Evolutionary conservation across 37 sponge, comb jelly and placozoan genomes (phyloP).

Genomic region (Petrosia ficiformis): DNA sequence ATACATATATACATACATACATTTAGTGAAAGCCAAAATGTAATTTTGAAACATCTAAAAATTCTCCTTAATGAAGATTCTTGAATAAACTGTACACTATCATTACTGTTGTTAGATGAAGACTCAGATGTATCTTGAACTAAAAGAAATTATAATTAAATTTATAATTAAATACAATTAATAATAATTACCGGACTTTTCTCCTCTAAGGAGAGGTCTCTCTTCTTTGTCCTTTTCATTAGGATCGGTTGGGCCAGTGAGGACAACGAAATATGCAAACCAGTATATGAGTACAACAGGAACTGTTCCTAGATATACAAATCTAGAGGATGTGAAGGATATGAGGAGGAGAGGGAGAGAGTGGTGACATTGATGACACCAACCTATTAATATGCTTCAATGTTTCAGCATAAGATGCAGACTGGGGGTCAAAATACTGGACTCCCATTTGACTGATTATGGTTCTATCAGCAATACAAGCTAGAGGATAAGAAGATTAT

Average conservation of each 20-base stretch:
- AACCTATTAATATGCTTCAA: slow-evolving; percentile 32
- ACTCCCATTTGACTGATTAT: neutral
- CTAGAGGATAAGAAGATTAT: neutral
- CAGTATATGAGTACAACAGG: slow-evolving; percentile 38
- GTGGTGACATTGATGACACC: neutral
- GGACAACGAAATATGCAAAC: slow-evolving; percentile 41
- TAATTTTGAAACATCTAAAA: slow-evolving; percentile 11
- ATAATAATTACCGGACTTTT: neutral
- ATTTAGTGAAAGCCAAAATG: slow-evolving; percentile 37
- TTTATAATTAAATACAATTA: neutral
- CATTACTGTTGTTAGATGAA: neutral
- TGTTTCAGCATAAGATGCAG: neutral
- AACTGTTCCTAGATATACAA: slow-evolving; percentile 3
- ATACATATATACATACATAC: neutral
- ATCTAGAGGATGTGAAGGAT: neutral
- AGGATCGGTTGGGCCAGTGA: slow-evolving; percentile 21
- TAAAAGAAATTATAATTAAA: too few relatives aligned
- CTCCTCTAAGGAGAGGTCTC: neutral
- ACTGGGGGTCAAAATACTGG: neutral
- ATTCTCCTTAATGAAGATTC: neutral
- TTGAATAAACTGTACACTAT: neutral
- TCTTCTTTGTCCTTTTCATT: neutral
- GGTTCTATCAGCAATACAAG: slow-evolving; percentile 14
- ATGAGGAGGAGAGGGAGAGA: neutral
- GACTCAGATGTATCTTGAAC: neutral